Base-by-base conservation (phyloP, 2,797 vertebrate species). In the Malurus leucopterus region DNA sequence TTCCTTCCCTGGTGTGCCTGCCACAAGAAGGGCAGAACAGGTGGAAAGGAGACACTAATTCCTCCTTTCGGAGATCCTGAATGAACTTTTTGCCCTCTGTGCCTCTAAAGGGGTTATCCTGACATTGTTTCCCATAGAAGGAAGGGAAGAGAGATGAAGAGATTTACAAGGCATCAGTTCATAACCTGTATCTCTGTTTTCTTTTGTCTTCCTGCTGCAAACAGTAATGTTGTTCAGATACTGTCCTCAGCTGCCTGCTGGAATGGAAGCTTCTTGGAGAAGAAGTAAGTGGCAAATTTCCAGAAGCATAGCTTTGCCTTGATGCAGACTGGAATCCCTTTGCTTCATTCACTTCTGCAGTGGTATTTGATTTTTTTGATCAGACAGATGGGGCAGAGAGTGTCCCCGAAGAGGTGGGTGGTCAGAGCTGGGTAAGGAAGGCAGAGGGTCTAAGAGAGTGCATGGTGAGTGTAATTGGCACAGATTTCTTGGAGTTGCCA, bases 211-310 rank as follows among this genome's bases (percentile, higher is more conserved):
- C 84, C 85, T 70, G 64, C 69, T 82, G 65, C 94, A 65, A 95
- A 61, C 96, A 99, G 99, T 90, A 97, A 98, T 89, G 98, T 99
- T 86, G 97, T 99, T 63, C 97, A 99, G 95, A 98, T 99, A 57
- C 94, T 99, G 54, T 99, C 99, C 55, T 99, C 99, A 4, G 97
- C 98, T 68, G 99, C 99, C 49, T 99, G 99, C 96, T 99, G 99
- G 99, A 99, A 99, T 79, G 99, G 98, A 96, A 99, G 99, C 96
- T 99, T 99, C 96, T 96, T 99, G 96, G 99, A 99, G 95, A 98
- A 99, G 96, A 99, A 98, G 99, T 99, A 96, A 98, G 96, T 95
- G 47, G 27, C 47, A 83, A 32, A 70, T 27, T 88, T 44, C 70
- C 26, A 73, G 53, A 87, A 82, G 38, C 6, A 8, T 51, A 24